Conservation (phyloP, 2,888 invertebrate genomes). For the Microplitis deprimator region DNA sequence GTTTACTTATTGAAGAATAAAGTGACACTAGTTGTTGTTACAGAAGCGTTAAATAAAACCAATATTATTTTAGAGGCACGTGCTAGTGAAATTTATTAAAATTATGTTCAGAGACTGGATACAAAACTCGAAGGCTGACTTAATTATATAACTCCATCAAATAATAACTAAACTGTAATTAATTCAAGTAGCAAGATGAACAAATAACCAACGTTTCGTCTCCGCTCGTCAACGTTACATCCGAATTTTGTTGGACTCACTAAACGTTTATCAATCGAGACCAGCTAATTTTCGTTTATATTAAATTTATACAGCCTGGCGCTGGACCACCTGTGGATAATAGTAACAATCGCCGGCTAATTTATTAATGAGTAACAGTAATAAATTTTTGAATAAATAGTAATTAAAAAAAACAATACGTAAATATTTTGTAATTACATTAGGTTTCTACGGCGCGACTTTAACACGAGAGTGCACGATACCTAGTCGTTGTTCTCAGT, state of each 20-base stretch:
- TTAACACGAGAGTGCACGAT: constrained; percentile 65
- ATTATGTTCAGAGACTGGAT: constrained; percentile 42
- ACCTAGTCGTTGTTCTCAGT: constrained; percentile 46
- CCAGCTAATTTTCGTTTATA: neutral
- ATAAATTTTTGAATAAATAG: constrained; percentile 16
- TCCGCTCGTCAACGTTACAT: constrained; percentile 2
- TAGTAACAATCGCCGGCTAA: neutral
- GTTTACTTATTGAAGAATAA: constrained; percentile 17
- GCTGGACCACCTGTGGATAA: constrained; percentile 29
- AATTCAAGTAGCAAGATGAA: constrained; percentile 32
- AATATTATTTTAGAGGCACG: constrained; percentile 13
- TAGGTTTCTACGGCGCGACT: constrained; percentile 57
- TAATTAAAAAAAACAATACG: constrained; percentile 48
- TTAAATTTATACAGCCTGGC: constrained; percentile 20
- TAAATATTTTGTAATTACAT: constrained; percentile 59
- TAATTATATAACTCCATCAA: constrained; percentile 41
- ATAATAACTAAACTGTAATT: constrained; percentile 33
- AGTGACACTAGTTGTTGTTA: constrained; percentile 29
- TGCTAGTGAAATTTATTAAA: constrained; percentile 1
- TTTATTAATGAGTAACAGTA: constrained; percentile 40
- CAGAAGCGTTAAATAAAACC: neutral
- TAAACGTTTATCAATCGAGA: neutral
- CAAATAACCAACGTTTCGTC: constrained; percentile 26
- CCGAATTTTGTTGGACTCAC: constrained; percentile 9
- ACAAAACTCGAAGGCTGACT: constrained; percentile 44